These are phyloP conservation scores for Etheostoma spectabile DNA, from an alignment of 2,113 vertebrate genomes.

Conservation along the genomic window DNA sequence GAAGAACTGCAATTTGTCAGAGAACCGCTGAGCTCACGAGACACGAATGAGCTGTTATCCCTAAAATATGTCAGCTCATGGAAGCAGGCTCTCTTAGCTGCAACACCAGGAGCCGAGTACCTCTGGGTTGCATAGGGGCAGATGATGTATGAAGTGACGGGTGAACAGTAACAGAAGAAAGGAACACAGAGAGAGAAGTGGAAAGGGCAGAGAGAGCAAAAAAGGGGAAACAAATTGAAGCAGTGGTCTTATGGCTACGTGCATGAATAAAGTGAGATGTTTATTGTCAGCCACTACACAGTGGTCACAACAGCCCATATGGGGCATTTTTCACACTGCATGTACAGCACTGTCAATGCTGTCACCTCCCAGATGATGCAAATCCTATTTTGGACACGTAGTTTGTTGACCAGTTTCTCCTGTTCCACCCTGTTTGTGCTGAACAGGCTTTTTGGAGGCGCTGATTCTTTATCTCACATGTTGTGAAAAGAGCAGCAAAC, in stretches of 20 bases:
- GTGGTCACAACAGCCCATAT: slow-evolving; percentile 59
- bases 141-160: slow-evolving; percentile 57
- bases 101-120: slow-evolving; percentile 25
- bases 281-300: slow-evolving; percentile 77
- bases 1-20: no score
- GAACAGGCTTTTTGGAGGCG: slow-evolving; percentile 49
- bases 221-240: not conserved
- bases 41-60: no score
- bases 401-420: slow-evolving; percentile 61
- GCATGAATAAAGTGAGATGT: slow-evolving; percentile 40
- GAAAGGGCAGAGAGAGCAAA: slow-evolving; percentile 13
- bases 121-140: slow-evolving; percentile 34
- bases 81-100: slow-evolving; percentile 34
- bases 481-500: slow-evolving; percentile 19
- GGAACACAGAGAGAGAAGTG: not conserved
- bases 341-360: slow-evolving; percentile 27
- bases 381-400: slow-evolving; percentile 64
- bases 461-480: slow-evolving; percentile 34
- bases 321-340: slow-evolving; percentile 78
- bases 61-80: no score
- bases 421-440: slow-evolving; percentile 64
- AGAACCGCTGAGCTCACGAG: no score
- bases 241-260: slow-evolving; percentile 11
- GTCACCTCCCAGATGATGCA: slow-evolving; percentile 47
- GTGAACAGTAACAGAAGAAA: slow-evolving; percentile 21